These are phyloP conservation scores for Dryomyza anilis DNA, from an alignment of 2,888 invertebrate species.

Conservation along the genomic window DNA sequence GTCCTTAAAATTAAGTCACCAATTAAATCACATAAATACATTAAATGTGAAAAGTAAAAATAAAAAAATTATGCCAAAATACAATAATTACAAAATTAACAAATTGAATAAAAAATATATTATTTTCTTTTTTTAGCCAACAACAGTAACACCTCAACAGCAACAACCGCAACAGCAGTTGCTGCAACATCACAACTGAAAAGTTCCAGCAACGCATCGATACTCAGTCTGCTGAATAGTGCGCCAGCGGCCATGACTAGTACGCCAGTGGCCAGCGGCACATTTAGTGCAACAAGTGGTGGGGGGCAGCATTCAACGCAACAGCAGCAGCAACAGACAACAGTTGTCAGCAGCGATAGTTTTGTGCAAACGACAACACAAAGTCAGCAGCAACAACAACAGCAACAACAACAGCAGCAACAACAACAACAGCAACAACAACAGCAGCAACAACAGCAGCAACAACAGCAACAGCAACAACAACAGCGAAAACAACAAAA, in stretches of 20 bases:
- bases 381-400: no score
- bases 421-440: conserved; percentile 39
- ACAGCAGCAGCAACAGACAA: conserved; percentile 53
- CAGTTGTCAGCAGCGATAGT: no score
- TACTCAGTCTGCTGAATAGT: conserved; percentile 78
- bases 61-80: neutral
- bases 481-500: conserved; percentile 51
- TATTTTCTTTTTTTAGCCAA: conserved; percentile 22
- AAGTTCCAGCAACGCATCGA: conserved; percentile 69
- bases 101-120: no score
- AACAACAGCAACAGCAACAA: conserved; percentile 34
- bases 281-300: conserved; percentile 53
- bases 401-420: conserved; percentile 43
- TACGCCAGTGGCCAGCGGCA: conserved; percentile 64
- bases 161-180: conserved; percentile 21
- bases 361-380: no score
- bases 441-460: conserved; percentile 36
- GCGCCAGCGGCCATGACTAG: conserved; percentile 77
- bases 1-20: no score
- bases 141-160: conserved; percentile 33
- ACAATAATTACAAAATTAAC: neutral
- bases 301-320: conserved; percentile 42
- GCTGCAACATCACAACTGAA: conserved; percentile 40
- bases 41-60: no score
- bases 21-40: no score